Evolutionary conservation across 2,888 invertebrate genomes (phyloP), one percentile per base, ranked within the genome.

Genomic region (Nomada fucata): DNA sequence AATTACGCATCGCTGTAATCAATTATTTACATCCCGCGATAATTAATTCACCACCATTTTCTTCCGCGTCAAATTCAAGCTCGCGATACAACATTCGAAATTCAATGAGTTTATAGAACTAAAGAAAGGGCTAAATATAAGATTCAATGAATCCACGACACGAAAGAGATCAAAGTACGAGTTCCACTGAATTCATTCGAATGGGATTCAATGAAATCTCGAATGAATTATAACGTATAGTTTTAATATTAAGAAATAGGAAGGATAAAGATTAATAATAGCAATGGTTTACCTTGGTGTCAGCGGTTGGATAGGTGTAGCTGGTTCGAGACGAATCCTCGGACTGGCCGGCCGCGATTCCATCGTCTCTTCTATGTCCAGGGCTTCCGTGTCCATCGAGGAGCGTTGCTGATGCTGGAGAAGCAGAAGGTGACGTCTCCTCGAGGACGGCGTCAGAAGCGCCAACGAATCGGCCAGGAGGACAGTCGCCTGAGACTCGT

Each of bases 401-500:
- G 97, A 97, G 85, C 97, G 94, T 93, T 97, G 97, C 91, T 97
- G 97, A 92, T 97, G 97, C 92, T 97, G 97, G 70, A 97, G 94
- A 88, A 97, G 93, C 53, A 97, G 94, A 52, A 97, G 94, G 91
- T 97, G 97, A 94, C 97, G 96, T 88, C 97, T 95, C 90, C 96
- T 95, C 1, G 97, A 96, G 10, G 97, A 97, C 0, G 97, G 97
- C 26, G 97, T 97, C 47, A 97, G 92, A 71, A 97, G 93, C 53
- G 95, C 95, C 68, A 95, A 94, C 20, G 96, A 96, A 91, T 97
- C 97, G 1, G 96, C 95, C 94, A 96, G 97, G 52, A 97, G 94
- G 20, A 97, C 97, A 0, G 97, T 97, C 11, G 97, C 96, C 94
- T 98, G 97, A 15, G 97, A 97, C 94, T 97, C 97, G 94, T 97